Evolutionary conservation across 2,888 invertebrate species (phyloP).

Genomic region (Lasius fuliginosus): DNA sequence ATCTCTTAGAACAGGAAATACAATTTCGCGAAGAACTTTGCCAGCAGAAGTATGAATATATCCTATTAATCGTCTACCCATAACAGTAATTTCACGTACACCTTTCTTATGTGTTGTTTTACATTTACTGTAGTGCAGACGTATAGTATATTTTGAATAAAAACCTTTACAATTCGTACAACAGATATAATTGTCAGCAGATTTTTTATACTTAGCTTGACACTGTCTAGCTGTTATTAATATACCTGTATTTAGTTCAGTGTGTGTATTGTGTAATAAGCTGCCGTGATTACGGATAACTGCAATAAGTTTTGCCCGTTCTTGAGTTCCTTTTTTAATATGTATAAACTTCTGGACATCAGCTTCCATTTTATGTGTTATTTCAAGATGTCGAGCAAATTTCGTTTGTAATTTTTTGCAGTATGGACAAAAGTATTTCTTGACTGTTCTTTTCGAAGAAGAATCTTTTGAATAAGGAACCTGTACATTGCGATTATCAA

Average conservation of each 20-base stretch:
- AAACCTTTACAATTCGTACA: conserved; percentile 63
- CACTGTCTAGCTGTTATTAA: conserved; percentile 66
- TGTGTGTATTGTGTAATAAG: conserved; percentile 61
- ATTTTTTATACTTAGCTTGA: conserved; percentile 46
- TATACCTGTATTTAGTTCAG: conserved; percentile 62
- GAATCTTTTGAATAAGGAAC: conserved; percentile 8
- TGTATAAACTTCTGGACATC: conserved; percentile 61
- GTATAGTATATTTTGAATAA: conserved; percentile 64
- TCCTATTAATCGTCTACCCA: conserved; percentile 60
- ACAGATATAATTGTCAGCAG: conserved; percentile 42
- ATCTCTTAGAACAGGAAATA: conserved; percentile 68
- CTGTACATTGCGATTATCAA: conserved; percentile 11
- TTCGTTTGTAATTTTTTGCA: conserved; percentile 68
- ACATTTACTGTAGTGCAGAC: conserved; percentile 65
- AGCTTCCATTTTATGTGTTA: conserved; percentile 57
- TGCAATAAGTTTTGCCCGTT: conserved; percentile 57
- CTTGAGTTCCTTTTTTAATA: conserved; percentile 43
- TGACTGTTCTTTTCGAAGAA: conserved; percentile 13
- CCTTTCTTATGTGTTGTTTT: conserved; percentile 54
- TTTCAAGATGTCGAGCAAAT: conserved; percentile 67
- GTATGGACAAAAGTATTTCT: conserved; percentile 69
- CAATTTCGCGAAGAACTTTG: conserved; percentile 36
- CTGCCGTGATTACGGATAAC: conserved; percentile 60
- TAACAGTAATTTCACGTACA: conserved; percentile 59
- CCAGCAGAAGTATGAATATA: conserved; percentile 62